Base-by-base conservation (phyloP, 2,888 invertebrate genomes). In the Acrobasis consociella region DNA sequence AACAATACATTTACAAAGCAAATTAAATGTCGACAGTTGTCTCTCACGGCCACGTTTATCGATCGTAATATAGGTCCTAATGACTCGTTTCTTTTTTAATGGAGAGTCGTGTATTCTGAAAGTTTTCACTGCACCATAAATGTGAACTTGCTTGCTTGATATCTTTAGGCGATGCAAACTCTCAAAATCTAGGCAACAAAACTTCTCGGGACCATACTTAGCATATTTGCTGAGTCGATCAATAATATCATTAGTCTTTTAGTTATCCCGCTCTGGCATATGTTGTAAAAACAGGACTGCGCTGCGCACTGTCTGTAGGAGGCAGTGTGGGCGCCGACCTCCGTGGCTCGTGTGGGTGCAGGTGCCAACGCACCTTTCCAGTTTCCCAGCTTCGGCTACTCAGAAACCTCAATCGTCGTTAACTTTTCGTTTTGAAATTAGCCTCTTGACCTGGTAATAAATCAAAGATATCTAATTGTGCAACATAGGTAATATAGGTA, bases 361-460 rank as follows among this genome's bases (percentile, higher is more conserved):
- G 89, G 90, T 90, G 89, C 87, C 87, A 85, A 88, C 87, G 87
- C 85, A 85, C 90, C 87, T 87, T 83, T 85, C 85, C 85, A 86
- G 85, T 84, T 82, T 81, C 77, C 81, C 79, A 77, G 78, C 77
- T 31, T 31, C 31, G 78, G 64, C 74, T 75, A 71, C 71, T 69
- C 65, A 63, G 71, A 70, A 65, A 62, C 71, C 74, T 69, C 76
- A 73, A 75, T 74, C 71, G 70, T 68, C 58, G 60, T 50, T 76
- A 75, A 76, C 77, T 70, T 72, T 71, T 74, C 74, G 73, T 75
- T 73, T 73, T 65, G 71, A 68, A 72, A 72, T 69, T 53, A 58
- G 64, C 67, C 77, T 75, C 76, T 80, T 80, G 74, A 76, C 75
- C 72, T 70, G 73, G 73, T 56, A 11, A 42, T 42, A 22, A 56